A percentile compares a stretch with the other conserved stretches of the same genome.
Conservation (phyloP, 2,888 invertebrate genomes). For the Dryadula phaetusa region DNA sequence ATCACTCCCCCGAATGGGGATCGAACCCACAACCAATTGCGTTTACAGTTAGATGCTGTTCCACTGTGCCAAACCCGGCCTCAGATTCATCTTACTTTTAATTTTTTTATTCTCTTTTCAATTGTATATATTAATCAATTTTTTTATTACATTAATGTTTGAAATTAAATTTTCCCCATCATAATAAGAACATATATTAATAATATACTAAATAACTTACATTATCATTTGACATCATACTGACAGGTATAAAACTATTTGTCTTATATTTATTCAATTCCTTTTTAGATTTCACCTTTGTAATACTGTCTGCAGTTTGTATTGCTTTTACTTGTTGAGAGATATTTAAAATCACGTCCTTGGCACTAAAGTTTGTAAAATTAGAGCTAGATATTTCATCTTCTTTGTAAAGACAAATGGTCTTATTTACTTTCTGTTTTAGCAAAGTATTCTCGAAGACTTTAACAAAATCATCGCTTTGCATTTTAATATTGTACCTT, state of each 20-base stretch:
- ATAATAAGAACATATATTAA: neutral
- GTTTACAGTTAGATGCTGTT: too few relatives aligned
- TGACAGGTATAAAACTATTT: slow-evolving; percentile 55
- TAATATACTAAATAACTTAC: slow-evolving; percentile 25
- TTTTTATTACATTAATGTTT: too few relatives aligned
- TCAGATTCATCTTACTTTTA: too few relatives aligned
- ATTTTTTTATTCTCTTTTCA: too few relatives aligned
- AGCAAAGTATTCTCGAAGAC: slow-evolving; percentile 56
- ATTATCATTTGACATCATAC: slow-evolving; percentile 52
- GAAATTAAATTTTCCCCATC: too few relatives aligned
- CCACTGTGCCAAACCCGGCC: too few relatives aligned
- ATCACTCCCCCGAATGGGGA: too few relatives aligned
- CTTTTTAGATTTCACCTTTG: slow-evolving; percentile 38
- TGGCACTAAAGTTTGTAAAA: slow-evolving; percentile 29
- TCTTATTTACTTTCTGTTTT: slow-evolving; percentile 42
- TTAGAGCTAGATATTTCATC: slow-evolving; percentile 38
- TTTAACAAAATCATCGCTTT: slow-evolving; percentile 38
- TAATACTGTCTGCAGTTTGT: slow-evolving; percentile 60
- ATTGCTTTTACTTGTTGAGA: slow-evolving; percentile 65
- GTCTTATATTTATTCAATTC: slow-evolving; percentile 48
- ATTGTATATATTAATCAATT: too few relatives aligned
- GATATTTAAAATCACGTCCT: slow-evolving; percentile 63
- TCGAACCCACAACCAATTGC: too few relatives aligned
- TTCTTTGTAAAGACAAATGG: slow-evolving; percentile 53
- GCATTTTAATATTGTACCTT: slow-evolving; percentile 1